Evolutionary conservation across 2,797 vertebrate species (phyloP).

Genomic region (Ispidina lecontei): DNA sequence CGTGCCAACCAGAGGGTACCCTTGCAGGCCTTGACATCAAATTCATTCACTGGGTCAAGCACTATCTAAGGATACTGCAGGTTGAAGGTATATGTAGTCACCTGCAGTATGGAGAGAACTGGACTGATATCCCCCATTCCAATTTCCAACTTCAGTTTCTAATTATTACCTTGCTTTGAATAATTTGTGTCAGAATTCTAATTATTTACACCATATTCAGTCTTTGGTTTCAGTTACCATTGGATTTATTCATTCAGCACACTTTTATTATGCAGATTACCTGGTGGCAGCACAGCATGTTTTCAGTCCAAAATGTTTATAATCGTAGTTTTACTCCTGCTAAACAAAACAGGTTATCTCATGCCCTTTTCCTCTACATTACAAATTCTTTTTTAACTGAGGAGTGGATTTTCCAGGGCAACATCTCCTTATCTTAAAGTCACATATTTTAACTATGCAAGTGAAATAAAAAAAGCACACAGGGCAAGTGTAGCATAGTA

Average conservation of each 20-base stretch:
- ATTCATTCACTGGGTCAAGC: not conserved
- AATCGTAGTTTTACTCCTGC: not conserved
- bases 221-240: not conserved
- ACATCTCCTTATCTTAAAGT: not conserved
- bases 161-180: conserved; percentile 4
- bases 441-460: not conserved
- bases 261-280: not conserved
- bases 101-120: not conserved
- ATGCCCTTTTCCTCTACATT: not conserved
- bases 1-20: not conserved
- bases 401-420: not conserved
- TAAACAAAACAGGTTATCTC: not conserved
- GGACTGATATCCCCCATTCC: not conserved
- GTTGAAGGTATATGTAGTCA: not conserved
- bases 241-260: not conserved
- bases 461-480: not conserved
- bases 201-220: not conserved
- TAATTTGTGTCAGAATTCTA: not conserved
- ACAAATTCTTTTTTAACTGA: not conserved
- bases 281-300: not conserved
- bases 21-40: not conserved
- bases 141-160: not conserved
- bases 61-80: not conserved
- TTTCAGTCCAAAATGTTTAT: not conserved
- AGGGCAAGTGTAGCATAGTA: accelerated